These are phyloP conservation scores for Aulostomus chinensis DNA, from an alignment of 2,797 vertebrate species.

Conservation along the genomic window DNA sequence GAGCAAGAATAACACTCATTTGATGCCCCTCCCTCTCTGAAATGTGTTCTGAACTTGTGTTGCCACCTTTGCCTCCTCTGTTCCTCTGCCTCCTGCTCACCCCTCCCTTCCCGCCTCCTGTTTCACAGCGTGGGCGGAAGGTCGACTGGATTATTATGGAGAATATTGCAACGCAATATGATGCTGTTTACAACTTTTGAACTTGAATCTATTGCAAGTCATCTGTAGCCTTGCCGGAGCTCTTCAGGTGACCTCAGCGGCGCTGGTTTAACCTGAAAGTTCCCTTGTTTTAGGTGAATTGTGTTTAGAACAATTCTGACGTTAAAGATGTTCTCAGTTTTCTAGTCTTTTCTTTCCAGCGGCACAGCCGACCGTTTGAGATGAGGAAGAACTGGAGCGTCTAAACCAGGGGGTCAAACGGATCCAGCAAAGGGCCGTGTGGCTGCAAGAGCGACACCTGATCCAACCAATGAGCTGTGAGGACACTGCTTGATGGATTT, in stretches of 20 bases:
- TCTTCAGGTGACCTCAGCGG: background rate
- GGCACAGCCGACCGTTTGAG: too few species aligned
- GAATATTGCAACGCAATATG: constrained; percentile 3
- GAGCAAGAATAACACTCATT: constrained; percentile 6
- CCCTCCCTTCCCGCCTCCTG: background rate
- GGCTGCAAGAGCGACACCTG: too few species aligned
- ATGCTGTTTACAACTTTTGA: constrained; percentile 18
- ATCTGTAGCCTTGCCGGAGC: background rate
- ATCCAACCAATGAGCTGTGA: too few species aligned
- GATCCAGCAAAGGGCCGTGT: too few species aligned
- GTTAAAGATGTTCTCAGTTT: too few species aligned
- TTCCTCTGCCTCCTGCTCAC: constrained; percentile 9
- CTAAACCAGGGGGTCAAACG: too few species aligned
- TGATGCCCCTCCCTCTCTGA: constrained; percentile 2
- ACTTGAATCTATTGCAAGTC: background rate
- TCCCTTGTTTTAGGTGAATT: too few species aligned
- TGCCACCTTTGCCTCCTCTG: constrained; percentile 6
- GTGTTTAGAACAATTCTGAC: too few species aligned
- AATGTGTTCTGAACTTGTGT: constrained; percentile 7
- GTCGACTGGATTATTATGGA: constrained; percentile 6
- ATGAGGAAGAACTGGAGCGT: too few species aligned
- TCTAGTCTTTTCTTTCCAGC: too few species aligned
- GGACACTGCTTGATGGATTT: too few species aligned
- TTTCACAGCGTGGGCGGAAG: constrained; percentile 7
- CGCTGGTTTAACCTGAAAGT: too few species aligned